Percentiles rank a stretch among this genome's conserved stretches.
phyloP scores from a whole-genome alignment of 1,140 invertebrate species.

The Colletes latitarsis region DNA sequence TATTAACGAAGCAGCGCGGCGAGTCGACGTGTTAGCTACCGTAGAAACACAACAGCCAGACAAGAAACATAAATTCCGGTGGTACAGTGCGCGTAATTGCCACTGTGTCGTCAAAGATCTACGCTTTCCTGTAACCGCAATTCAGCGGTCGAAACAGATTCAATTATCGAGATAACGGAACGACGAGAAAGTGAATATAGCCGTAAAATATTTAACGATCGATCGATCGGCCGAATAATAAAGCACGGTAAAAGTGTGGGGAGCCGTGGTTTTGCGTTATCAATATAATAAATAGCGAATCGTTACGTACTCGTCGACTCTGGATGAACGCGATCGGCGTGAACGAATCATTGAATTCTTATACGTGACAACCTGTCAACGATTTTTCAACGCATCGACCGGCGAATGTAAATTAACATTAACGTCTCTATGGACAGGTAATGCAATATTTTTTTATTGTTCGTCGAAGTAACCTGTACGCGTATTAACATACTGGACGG shows the following conservation, averaged over 20 bases:
- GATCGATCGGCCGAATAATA: slow-evolving; percentile 24
- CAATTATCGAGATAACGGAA: slow-evolving; percentile 37
- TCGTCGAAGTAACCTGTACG: neutral
- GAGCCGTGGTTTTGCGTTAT: slow-evolving; percentile 6
- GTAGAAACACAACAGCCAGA: neutral
- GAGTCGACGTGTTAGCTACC: neutral
- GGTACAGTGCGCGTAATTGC: slow-evolving; percentile 29
- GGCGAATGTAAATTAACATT: neutral
- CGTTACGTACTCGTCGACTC: neutral
- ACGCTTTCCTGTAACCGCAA: slow-evolving; percentile 13
- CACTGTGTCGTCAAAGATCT: slow-evolving; percentile 15
- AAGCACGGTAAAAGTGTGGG: neutral
- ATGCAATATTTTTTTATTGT: neutral
- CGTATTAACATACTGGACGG: neutral
- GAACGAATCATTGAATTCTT: neutral
- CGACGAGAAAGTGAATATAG: slow-evolving; percentile 5
- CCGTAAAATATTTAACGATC: neutral
- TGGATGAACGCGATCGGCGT: neutral
- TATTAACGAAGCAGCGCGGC: neutral
- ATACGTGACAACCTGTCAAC: neutral
- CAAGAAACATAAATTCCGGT: slow-evolving; percentile 30
- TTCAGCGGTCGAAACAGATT: slow-evolving; percentile 29
- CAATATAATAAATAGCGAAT: slow-evolving; percentile 24
- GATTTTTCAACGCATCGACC: neutral
- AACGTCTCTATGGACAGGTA: slow-evolving; percentile 12